phyloP scores from a whole-genome alignment of 2,113 vertebrate species.

The Anhinga rufa region DNA sequence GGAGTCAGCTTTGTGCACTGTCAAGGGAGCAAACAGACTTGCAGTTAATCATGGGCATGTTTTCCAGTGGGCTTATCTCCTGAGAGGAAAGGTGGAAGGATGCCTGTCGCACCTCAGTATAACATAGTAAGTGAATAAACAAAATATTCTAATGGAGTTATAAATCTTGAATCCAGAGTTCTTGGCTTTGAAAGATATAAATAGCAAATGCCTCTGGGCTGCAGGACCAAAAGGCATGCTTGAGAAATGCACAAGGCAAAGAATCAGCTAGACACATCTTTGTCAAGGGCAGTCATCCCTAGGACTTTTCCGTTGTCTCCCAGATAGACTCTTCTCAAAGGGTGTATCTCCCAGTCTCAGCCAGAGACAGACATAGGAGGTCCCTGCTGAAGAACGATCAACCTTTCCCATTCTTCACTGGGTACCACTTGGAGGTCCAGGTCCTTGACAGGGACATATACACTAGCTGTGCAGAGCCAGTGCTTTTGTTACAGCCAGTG shows the following conservation, averaged over 20 bases:
- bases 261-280: neutral
- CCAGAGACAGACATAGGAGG: neutral
- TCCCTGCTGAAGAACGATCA: neutral
- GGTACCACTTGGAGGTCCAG: fast-evolving
- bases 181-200: neutral
- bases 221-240: neutral
- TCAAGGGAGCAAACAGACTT: neutral
- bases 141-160: neutral
- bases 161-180: neutral
- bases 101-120: neutral
- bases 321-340: neutral
- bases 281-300: neutral
- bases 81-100: neutral
- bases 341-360: neutral
- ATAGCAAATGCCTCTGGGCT: neutral
- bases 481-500: neutral
- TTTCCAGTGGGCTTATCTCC: neutral
- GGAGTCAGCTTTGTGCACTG: neutral
- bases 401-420: neutral
- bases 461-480: neutral
- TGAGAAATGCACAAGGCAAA: neutral
- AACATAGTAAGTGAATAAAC: neutral
- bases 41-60: neutral
- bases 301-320: neutral
- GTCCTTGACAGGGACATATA: neutral